A percentile compares a stretch with the other conserved stretches of the same genome.
These are phyloP conservation scores for Papilio helenus DNA, from an alignment of 1,140 invertebrate genomes.

Conservation along the genomic window DNA sequence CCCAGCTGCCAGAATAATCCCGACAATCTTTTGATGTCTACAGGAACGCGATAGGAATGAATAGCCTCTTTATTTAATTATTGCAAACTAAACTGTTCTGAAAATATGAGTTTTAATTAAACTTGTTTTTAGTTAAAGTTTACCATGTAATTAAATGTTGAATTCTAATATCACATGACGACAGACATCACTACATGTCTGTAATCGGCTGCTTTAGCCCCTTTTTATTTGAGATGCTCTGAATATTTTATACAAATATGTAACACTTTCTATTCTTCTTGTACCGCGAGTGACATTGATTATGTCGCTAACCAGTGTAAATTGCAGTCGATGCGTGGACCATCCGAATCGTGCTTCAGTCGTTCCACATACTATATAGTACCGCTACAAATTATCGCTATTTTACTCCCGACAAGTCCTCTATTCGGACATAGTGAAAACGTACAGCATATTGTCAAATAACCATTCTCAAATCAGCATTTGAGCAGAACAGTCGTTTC, in stretches of 20 bases:
- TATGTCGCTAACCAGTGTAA: constrained; percentile 73
- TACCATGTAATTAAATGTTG: background rate
- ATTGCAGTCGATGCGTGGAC: constrained; percentile 63
- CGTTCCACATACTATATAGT: constrained; percentile 69
- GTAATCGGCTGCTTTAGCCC: background rate
- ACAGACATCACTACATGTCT: background rate
- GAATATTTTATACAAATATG: constrained; percentile 74
- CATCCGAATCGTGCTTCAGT: constrained; percentile 65
- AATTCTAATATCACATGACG: background rate
- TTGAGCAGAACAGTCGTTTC: constrained; percentile 54
- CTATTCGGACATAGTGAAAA: constrained; percentile 61
- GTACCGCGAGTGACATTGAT: constrained; percentile 63
- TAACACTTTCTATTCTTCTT: constrained; percentile 72
- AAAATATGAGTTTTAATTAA: too few species aligned
- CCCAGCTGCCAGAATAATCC: too few species aligned
- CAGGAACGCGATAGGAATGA: too few species aligned
- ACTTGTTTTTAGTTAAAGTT: too few species aligned
- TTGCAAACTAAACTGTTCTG: too few species aligned
- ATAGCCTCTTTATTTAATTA: too few species aligned
- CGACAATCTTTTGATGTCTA: too few species aligned
- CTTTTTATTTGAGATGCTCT: constrained; percentile 40
- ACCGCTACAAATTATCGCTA: constrained; percentile 80
- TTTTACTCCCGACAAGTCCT: constrained; percentile 60
- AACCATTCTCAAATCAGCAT: constrained; percentile 64
- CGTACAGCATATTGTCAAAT: constrained; percentile 47